phyloP scores from a whole-genome alignment of 2,113 vertebrate genomes.

The Siniperca knerii region DNA sequence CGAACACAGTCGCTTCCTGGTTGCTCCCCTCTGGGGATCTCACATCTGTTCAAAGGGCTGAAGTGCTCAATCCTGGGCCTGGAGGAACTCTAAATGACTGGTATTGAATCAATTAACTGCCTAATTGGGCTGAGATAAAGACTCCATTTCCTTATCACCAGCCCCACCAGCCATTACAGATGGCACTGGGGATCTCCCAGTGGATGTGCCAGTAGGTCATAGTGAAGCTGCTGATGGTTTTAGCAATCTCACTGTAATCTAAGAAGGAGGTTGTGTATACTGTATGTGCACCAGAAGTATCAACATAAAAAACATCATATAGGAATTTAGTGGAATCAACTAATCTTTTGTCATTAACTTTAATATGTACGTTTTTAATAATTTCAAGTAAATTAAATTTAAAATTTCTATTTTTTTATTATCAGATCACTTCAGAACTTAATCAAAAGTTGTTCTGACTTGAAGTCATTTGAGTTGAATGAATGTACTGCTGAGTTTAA shows the following conservation, averaged over 20 bases:
- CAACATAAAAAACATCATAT: background rate
- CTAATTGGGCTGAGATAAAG: slow-evolving; percentile 77
- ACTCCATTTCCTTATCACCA: slow-evolving; percentile 72
- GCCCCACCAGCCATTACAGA: slow-evolving; percentile 62
- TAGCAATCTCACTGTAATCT: slow-evolving; percentile 9
- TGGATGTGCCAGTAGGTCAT: slow-evolving; percentile 53
- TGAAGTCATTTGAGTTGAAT: background rate
- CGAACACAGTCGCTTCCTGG: background rate
- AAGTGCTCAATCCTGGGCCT: slow-evolving; percentile 57
- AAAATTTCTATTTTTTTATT: background rate
- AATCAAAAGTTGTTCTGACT: background rate
- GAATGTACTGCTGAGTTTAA: background rate
- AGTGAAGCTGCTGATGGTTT: slow-evolving; percentile 31
- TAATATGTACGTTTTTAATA: background rate
- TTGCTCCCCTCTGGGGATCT: slow-evolving; percentile 20
- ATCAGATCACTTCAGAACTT: background rate
- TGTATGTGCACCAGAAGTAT: background rate
- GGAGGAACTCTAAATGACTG: slow-evolving; percentile 67
- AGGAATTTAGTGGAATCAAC: background rate
- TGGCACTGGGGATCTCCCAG: slow-evolving; percentile 50
- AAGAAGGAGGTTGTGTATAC: background rate
- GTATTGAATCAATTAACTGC: slow-evolving; percentile 77
- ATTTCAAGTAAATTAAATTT: background rate
- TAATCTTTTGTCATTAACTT: background rate
- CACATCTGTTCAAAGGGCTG: slow-evolving; percentile 47